These are phyloP conservation scores for Fragum sueziense DNA, from an alignment of 2,888 invertebrate genomes.

Conservation along the genomic window DNA sequence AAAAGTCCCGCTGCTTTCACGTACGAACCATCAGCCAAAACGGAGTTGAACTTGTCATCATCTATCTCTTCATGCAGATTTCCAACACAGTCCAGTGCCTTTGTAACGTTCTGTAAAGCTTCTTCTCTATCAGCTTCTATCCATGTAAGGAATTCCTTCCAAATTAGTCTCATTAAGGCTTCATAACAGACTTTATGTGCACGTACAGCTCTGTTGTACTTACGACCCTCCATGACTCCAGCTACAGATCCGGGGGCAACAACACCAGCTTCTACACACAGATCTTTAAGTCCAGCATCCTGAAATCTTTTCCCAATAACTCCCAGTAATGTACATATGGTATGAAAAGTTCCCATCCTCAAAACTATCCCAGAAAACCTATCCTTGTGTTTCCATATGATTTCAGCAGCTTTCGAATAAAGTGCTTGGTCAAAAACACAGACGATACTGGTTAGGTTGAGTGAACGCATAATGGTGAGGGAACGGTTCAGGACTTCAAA, in stretches of 20 bases:
- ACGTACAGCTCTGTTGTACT: slow-evolving; percentile 50
- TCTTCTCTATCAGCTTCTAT: background rate
- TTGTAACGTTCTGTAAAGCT: background rate
- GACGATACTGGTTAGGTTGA: slow-evolving; percentile 4
- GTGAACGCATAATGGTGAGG: background rate
- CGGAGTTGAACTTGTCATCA: too few species aligned
- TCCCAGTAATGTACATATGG: slow-evolving; percentile 19
- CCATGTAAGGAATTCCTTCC: background rate
- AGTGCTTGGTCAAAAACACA: slow-evolving; percentile 38
- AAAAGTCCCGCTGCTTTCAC: too few species aligned
- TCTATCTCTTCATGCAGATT: too few species aligned
- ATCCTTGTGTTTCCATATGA: slow-evolving; percentile 14
- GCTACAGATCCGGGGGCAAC: slow-evolving; percentile 31
- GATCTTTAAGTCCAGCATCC: slow-evolving; percentile 34
- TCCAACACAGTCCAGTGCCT: too few species aligned
- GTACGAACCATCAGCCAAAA: too few species aligned
- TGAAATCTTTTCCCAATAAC: slow-evolving; percentile 32
- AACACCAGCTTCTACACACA: slow-evolving; percentile 25
- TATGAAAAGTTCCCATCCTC: slow-evolving; percentile 44
- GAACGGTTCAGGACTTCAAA: too few species aligned
- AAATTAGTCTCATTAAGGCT: slow-evolving; percentile 33
- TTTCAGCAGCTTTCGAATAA: slow-evolving; percentile 29
- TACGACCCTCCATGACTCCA: slow-evolving; percentile 33
- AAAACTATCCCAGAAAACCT: background rate
- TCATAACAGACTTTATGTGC: slow-evolving; percentile 46